Evolutionary conservation across 2,888 invertebrate genomes (phyloP), one percentile per base, ranked within the genome.

Genomic region (Drosophila demipolita): DNA sequence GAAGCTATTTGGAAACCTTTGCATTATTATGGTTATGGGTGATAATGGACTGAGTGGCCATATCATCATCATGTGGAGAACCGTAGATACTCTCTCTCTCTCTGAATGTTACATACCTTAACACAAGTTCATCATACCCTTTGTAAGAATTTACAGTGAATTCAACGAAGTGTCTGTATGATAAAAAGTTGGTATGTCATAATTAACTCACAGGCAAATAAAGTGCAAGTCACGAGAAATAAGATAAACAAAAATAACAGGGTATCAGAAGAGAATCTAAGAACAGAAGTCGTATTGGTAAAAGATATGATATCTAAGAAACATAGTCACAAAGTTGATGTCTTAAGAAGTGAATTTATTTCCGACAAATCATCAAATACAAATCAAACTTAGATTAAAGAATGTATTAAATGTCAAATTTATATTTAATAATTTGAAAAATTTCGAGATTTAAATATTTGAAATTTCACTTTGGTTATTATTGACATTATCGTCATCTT

Each of bases 181-280:
- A 45, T 66, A 42, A 55, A 58, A 72, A 78, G 53, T 54, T 67
- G 80, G 38, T 59, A 70, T 64, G 77, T 81, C 71, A 84, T 82
- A 89, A 82, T 82, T 65, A 66, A 69, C 52, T 66, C 52, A 63
- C 59, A 50, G 66, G 52, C 60, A 85, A 65, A 86, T 66, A 83
- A 83, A 83, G 54, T 76, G 87, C 89, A 90, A 90, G 87, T 84
- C 90, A 88, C 53, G 29, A 23, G 53, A 61, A 61, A 58, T 20
- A 62, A 63, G 17, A 23, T 29, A 4, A 15, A 9, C 33, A 1
- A 53, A 23, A 38, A 9, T 12, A 20, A 36, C 12, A 23, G 35
- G 15, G 23, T 8, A 45, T 15, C 12, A 12, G 45, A 45, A 8
- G 1, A 45, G 26, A 8, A 12, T n/a, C 15, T 40, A 45, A 17